These are phyloP conservation scores for Nyleta sp. DNA, from an alignment of 2,888 invertebrate genomes.

Conservation along the genomic window DNA sequence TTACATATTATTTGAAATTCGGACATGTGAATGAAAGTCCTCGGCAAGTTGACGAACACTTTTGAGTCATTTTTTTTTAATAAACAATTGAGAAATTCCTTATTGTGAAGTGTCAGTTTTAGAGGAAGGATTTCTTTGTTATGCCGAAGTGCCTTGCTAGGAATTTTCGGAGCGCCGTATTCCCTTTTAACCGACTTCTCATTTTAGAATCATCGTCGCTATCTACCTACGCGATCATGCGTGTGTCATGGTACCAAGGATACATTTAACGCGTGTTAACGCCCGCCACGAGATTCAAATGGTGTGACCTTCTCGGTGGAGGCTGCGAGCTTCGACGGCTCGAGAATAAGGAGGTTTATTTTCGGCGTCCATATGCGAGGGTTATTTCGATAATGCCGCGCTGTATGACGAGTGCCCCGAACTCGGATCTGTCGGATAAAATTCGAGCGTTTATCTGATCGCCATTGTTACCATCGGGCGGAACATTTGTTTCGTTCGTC, in stretches of 20 bases:
- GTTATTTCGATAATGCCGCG: conserved; percentile 79
- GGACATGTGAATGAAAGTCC: too few species aligned
- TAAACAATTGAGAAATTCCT: too few species aligned
- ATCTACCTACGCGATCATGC: conserved; percentile 55
- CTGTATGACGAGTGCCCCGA: conserved; percentile 55
- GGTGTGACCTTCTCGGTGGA: conserved; percentile 45
- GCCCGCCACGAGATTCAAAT: conserved; percentile 41
- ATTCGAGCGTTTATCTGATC: conserved; percentile 43
- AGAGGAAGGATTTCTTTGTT: too few species aligned
- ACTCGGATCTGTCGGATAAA: conserved; percentile 66
- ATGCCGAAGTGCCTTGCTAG: conserved; percentile 1
- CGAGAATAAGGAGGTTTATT: conserved; percentile 81
- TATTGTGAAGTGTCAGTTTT: too few species aligned
- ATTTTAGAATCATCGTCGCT: conserved; percentile 27
- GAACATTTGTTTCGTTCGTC: neutral
- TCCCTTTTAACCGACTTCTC: conserved; percentile 7
- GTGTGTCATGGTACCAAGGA: conserved; percentile 44
- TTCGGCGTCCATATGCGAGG: conserved; percentile 81
- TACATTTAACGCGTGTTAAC: conserved; percentile 57
- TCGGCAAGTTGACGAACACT: too few species aligned
- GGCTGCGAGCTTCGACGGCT: conserved; percentile 73
- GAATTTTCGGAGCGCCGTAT: neutral
- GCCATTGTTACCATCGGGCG: conserved; percentile 21
- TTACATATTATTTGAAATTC: too few species aligned
- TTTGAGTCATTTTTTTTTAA: too few species aligned